Conservation (phyloP, 2,113 vertebrate species). For the Eudyptes chrysolophus region DNA sequence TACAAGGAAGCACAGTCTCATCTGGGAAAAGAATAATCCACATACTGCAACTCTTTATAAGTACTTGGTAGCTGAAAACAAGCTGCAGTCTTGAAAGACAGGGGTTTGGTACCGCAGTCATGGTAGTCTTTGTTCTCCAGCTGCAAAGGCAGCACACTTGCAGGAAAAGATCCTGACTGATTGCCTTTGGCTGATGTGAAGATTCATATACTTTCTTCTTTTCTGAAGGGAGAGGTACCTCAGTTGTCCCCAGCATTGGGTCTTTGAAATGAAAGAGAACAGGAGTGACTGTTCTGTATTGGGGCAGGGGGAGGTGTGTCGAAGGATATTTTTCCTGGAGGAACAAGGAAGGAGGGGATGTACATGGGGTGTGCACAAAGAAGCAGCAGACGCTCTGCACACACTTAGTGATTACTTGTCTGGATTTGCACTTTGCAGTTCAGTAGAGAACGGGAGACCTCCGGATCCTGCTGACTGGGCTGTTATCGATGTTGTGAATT, state of each 20-base stretch:
- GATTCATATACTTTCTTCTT: neutral
- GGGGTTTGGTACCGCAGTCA: neutral
- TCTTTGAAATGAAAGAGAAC: neutral
- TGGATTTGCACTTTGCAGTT: slow-evolving; percentile 72
- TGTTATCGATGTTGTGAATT: slow-evolving; percentile 93
- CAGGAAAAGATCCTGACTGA: neutral
- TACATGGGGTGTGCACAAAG: neutral
- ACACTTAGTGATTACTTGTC: neutral
- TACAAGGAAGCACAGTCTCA: neutral
- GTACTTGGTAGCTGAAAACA: neutral
- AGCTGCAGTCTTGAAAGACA: neutral
- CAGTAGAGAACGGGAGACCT: slow-evolving; percentile 88
- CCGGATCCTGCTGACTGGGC: slow-evolving; percentile 94
- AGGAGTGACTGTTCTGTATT: neutral
- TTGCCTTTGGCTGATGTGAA: neutral
- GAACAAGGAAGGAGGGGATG: neutral
- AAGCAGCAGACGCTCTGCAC: neutral
- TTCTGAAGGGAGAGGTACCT: neutral
- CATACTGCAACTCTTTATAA: neutral
- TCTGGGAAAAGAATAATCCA: neutral
- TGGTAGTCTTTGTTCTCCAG: neutral
- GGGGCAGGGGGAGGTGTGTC: no score
- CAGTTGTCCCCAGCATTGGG: neutral
- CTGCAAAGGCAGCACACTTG: neutral
- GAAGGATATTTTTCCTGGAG: neutral